Conservation (phyloP, 2,797 vertebrate genomes). For the Pogonophryne albipinna region DNA sequence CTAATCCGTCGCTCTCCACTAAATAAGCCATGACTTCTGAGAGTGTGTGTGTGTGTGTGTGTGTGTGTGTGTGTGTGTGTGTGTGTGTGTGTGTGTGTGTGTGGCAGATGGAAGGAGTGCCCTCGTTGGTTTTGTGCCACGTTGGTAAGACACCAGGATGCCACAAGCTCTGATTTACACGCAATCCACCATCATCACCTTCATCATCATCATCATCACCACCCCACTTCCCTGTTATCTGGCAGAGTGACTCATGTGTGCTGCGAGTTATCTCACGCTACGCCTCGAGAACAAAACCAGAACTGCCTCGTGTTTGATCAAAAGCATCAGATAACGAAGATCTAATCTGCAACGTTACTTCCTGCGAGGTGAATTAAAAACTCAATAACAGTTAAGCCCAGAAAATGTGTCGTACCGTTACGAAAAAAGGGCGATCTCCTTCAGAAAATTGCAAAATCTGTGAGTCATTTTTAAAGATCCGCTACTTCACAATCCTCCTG, state of each 20-base stretch:
- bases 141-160: conserved; percentile 51
- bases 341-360: background rate
- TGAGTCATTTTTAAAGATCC: conserved; percentile 28
- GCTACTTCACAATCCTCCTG: conserved; percentile 31
- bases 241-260: conserved; percentile 49
- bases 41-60: conserved; percentile 1
- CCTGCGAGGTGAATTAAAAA: background rate
- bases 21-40: conserved; percentile 52
- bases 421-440: no score
- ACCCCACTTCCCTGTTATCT: conserved; percentile 32
- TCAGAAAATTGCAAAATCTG: no score
- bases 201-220: background rate
- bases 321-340: background rate
- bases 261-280: conserved; percentile 50
- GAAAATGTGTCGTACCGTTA: no score
- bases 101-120: conserved; percentile 57
- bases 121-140: conserved; percentile 46
- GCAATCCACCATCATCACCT: background rate
- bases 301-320: background rate
- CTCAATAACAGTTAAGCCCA: background rate
- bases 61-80: conserved; percentile 11
- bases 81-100: background rate
- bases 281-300: background rate
- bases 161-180: conserved; percentile 16
- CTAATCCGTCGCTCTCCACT: conserved; percentile 36